Conservation (phyloP, 2,888 invertebrate genomes). For the Helicoverpa assulta region DNA sequence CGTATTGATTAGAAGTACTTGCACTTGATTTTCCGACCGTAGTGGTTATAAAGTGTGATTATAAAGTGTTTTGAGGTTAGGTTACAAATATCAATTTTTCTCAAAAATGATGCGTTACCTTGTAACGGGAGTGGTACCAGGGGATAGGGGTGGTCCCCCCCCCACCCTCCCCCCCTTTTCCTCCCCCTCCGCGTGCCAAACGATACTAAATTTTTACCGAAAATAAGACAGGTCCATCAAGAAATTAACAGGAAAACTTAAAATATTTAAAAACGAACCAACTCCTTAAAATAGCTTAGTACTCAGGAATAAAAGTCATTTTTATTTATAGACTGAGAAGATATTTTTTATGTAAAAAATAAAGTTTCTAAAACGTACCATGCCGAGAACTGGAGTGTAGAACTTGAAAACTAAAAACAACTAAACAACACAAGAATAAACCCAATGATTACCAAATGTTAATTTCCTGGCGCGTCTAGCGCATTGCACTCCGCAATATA, state of each 20-base stretch:
- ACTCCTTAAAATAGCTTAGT: not conserved
- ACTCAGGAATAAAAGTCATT: slow-evolving; percentile 66
- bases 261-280: not conserved
- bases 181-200: too few relatives aligned
- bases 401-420: slow-evolving; percentile 68
- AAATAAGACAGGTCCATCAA: not conserved
- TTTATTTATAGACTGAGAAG: slow-evolving; percentile 77
- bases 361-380: slow-evolving; percentile 71
- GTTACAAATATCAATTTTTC: too few relatives aligned
- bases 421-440: slow-evolving; percentile 69
- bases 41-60: too few relatives aligned
- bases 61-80: too few relatives aligned
- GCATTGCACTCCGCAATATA: slow-evolving; percentile 55
- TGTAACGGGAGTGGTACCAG: too few relatives aligned
- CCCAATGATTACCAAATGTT: slow-evolving; percentile 69
- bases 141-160: too few relatives aligned
- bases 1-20: too few relatives aligned
- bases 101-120: too few relatives aligned
- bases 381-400: slow-evolving; percentile 68
- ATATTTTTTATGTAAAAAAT: slow-evolving; percentile 39
- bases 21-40: too few relatives aligned
- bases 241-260: not conserved
- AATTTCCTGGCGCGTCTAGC: slow-evolving; percentile 59
- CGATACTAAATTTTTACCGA: too few relatives aligned
- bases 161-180: too few relatives aligned